Percentiles rank a stretch among this genome's conserved stretches.
These are phyloP conservation scores for Noturus placidus DNA, from an alignment of 2,113 vertebrate genomes.

Conservation along the genomic window DNA sequence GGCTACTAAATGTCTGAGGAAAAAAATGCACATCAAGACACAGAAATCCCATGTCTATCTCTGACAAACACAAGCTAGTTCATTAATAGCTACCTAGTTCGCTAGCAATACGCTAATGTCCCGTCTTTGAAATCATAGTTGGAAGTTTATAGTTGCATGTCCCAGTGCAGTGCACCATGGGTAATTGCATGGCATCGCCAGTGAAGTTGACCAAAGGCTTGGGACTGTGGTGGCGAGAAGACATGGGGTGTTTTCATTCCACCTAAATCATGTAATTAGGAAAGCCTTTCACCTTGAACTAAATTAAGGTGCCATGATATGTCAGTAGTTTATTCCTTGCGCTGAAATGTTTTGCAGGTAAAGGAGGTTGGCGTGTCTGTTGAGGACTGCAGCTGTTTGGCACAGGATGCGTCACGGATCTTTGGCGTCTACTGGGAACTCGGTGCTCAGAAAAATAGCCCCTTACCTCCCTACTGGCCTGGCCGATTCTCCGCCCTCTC, in stretches of 20 bases:
- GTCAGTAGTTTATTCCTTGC: neutral
- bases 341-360: conserved; percentile 62
- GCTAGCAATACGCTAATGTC: neutral
- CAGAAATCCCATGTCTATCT: neutral
- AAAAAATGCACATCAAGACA: neutral
- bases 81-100: neutral
- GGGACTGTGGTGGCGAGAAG: neutral
- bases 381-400: conserved; percentile 79
- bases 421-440: conserved; percentile 74
- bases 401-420: conserved; percentile 71
- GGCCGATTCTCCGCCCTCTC: conserved; percentile 69
- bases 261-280: neutral
- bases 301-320: neutral
- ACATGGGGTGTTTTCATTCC: neutral
- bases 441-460: conserved; percentile 56
- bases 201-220: neutral
- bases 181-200: neutral
- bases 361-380: conserved; percentile 75
- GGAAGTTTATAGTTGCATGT: neutral
- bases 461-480: conserved; percentile 72
- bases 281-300: neutral
- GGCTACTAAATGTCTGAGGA: neutral
- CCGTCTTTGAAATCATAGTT: neutral
- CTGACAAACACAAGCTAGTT: neutral
- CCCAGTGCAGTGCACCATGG: neutral